A percentile compares a stretch with the other conserved stretches of the same genome.
phyloP scores from a whole-genome alignment of 2,113 vertebrate species.

The Hemibagrus wyckioides region DNA sequence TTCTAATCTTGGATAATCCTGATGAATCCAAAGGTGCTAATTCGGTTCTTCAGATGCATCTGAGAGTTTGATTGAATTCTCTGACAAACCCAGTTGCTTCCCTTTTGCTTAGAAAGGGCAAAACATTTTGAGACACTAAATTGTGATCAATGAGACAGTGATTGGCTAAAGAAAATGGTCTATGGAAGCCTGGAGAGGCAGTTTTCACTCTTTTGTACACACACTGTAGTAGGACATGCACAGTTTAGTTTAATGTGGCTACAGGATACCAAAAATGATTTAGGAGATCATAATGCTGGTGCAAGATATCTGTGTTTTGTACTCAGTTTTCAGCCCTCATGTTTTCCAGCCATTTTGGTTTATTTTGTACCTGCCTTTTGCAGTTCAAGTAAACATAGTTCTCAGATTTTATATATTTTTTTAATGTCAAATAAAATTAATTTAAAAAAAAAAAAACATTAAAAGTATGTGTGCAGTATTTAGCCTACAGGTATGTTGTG shows the following conservation, averaged over 20 bases:
- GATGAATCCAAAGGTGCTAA: neutral
- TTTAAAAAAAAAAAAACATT: neutral
- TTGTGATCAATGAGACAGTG: neutral
- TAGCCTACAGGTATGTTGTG: neutral
- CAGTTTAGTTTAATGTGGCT: neutral
- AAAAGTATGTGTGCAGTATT: neutral
- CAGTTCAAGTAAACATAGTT: neutral
- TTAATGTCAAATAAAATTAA: neutral
- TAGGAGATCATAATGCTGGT: neutral
- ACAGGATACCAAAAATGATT: neutral
- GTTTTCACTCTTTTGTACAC: neutral
- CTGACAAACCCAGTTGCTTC: neutral
- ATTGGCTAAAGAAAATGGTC: neutral
- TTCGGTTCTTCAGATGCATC: neutral
- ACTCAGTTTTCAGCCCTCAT: neutral
- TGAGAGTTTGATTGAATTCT: neutral
- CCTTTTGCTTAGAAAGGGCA: neutral
- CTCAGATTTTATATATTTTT: neutral
- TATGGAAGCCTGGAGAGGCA: conserved; percentile 2
- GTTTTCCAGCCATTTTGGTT: neutral
- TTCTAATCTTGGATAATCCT: no score
- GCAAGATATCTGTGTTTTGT: neutral
- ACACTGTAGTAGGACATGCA: neutral
- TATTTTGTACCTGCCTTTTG: neutral
- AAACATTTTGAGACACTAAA: neutral